These are phyloP conservation scores for Rhamnusium bicolor DNA, from an alignment of 2,888 invertebrate species.

Conservation along the genomic window DNA sequence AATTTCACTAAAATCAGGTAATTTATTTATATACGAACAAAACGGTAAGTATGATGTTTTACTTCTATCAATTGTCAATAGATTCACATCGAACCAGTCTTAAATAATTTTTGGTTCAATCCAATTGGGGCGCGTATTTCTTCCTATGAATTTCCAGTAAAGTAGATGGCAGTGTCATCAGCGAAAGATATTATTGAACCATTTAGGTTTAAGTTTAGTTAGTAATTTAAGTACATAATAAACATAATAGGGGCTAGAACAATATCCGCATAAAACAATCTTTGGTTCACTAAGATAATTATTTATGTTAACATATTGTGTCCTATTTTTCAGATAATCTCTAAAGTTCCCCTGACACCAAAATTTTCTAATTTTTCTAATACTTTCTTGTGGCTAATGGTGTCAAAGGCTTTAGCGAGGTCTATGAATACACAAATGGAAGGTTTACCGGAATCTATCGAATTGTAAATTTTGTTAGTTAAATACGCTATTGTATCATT, in stretches of 20 bases:
- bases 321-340: neutral
- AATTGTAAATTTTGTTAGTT: neutral
- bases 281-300: no score
- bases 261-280: neutral
- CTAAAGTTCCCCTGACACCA: neutral
- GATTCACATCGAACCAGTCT: no score
- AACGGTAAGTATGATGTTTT: no score
- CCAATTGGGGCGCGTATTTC: no score
- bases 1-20: neutral
- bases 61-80: no score
- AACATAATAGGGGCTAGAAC: neutral
- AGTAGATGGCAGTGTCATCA: neutral
- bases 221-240: neutral
- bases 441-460: no score
- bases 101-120: no score
- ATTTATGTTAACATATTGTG: no score
- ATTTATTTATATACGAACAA: no score
- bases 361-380: neutral
- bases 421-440: neutral
- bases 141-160: neutral
- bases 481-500: neutral
- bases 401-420: neutral
- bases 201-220: neutral
- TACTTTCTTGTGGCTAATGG: neutral
- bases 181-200: neutral